Evolutionary conservation across 2,797 vertebrate genomes (phyloP), one percentile per base, ranked within the genome.

Genomic region (Arnoldichthys spilopterus): DNA sequence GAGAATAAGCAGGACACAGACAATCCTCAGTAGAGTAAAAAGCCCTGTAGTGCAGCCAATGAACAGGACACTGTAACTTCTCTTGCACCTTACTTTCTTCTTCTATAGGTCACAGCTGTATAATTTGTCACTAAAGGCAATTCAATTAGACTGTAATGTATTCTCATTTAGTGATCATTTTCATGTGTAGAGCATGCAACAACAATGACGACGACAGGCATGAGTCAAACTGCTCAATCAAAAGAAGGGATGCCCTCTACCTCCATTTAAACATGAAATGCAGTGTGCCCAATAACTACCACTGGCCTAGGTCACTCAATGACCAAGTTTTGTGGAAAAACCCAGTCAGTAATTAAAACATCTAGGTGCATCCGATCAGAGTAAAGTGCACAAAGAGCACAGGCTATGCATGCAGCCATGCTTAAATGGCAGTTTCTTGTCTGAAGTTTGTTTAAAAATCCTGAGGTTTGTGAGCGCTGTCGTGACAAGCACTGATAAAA

Each of bases 1-100:
- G 74, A 68, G 71, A 24, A 26, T 64, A 68, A 47, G 64, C 26
- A 77, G 66, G 45, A 59, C 20, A 56, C 51, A 68, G 58, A 79
- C 49, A 58, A 59, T 71, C 15, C 61, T 61, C 40, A 40, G 40
- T 20, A 56, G 47, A 56, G 32, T 59, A 59, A 76, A 16, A 4
- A 71, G 47, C 34, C 24, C 20, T 56, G 63, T 20, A 64, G 26
- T 26, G 62, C 51, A 72, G 56, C 30, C 18, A 37, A 63, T 49
- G 45, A 51, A 58, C 61, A 77, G 37, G 49, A 37, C 32, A 37
- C 32, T 6, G 15, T 58, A 70, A 63, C 54, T 51, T n/a, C 15
- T 26, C 26, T 61, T 40, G 37, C 0, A 43, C 3, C 34, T 37
- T 7, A 37, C 34, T 37, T 37, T 3, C 7, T 37, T 37, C 34